Evolutionary conservation across 1,140 invertebrate genomes (phyloP), one percentile per base, ranked within the genome.

Genomic region (Drosophila micromelanica): DNA sequence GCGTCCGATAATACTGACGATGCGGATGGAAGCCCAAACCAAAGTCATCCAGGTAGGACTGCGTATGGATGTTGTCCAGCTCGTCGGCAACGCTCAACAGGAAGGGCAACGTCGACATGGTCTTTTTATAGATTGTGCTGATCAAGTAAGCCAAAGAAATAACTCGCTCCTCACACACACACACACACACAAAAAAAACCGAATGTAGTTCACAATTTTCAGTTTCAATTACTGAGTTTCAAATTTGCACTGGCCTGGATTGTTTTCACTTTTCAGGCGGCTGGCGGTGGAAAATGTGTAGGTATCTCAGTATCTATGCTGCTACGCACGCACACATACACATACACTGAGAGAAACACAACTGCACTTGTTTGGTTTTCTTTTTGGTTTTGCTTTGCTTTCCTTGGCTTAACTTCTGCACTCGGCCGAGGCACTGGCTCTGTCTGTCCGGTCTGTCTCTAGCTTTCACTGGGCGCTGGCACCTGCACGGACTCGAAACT

Each of bases 11-110:
- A 54, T 91, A 92, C 15, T 91, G 90, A 0, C 91, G 85, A 59
- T 92, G 91, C 15, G 91, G 91, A 89, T 92, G 87, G 73, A 92
- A 92, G 55, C 91, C 91, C 78, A 92, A 60, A 4, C 91, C 91
- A 13, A 92, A 92, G 70, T 92, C 91, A 49, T 92, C 91, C 85
- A 92, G 72, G 30, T 92, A 92, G 27, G 89, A 87, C 49, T 91
- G 91, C 6, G 87, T 90, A 45, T 91, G 84, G 37, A 92, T 78
- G 74, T 91, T 92, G 80, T 92, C 91, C 71, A 92, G 79, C 76
- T 92, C 91, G 73, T 92, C 91, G 72, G 91, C 91, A 15, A 92
- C 90, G 69, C 91, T 92, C 54, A 92, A 55, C 32, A 92, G 69
- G 42, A 92, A 92, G 49, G 91, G 91, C 37, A 92, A 55, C 67